Percentiles rank a stretch among this genome's conserved stretches.
phyloP scores from a whole-genome alignment of 1,140 invertebrate species.

The Lasioglossum albipes region DNA sequence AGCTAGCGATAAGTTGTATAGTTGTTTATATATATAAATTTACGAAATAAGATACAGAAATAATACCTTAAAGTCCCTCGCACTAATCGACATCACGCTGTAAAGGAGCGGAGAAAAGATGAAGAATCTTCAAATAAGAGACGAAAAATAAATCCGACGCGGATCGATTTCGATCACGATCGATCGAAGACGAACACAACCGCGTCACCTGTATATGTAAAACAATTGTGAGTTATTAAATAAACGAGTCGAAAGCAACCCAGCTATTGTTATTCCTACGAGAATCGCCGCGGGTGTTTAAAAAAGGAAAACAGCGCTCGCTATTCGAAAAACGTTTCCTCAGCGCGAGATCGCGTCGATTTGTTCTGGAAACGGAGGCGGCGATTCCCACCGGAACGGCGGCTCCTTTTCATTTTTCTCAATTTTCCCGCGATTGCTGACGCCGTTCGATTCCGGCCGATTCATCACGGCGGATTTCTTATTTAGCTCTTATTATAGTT shows the following conservation, averaged over 20 bases:
- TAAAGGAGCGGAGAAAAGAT: slow-evolving; percentile 8
- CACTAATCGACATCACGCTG: slow-evolving; percentile 57
- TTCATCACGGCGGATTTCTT: background rate
- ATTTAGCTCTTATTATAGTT: background rate
- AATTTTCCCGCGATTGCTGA: background rate
- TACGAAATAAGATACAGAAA: slow-evolving; percentile 37
- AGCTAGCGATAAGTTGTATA: slow-evolving; percentile 61
- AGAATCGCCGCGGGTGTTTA: background rate
- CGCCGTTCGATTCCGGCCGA: background rate
- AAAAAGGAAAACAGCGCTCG: no score
- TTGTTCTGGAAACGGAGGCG: no score
- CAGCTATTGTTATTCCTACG: background rate
- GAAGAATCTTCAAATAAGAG: background rate
- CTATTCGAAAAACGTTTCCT: no score
- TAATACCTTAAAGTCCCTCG: slow-evolving; percentile 48
- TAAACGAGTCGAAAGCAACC: slow-evolving; percentile 63
- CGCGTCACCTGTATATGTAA: slow-evolving; percentile 65
- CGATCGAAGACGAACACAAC: background rate
- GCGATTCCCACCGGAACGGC: background rate
- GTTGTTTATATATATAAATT: slow-evolving; percentile 63
- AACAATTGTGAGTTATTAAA: slow-evolving; percentile 65
- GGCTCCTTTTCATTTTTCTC: background rate
- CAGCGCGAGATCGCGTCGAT: no score
- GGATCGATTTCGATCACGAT: background rate
- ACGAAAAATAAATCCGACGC: slow-evolving; percentile 44